A percentile compares a stretch with the other conserved stretches of the same genome.
phyloP scores from a whole-genome alignment of 2,888 invertebrate species.

The Gandaritis pyraliata region DNA sequence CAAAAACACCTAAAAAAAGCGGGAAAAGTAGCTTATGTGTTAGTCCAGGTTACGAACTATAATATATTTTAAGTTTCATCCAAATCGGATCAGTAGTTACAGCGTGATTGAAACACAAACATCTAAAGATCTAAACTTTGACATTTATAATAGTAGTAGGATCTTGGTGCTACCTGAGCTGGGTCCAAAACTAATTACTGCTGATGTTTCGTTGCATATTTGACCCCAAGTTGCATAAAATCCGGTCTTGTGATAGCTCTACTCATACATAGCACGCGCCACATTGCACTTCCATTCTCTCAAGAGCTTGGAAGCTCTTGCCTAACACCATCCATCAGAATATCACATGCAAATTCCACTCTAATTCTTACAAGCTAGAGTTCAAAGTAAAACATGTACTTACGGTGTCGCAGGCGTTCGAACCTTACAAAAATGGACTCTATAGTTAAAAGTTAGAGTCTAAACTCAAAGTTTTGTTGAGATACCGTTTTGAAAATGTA shows the following conservation, averaged over 20 bases:
- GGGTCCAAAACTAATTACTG: no score
- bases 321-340: conserved; percentile 68
- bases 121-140: no score
- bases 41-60: no score
- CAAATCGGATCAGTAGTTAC: no score
- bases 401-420: conserved; percentile 66
- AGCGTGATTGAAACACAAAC: no score
- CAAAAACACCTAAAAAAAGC: no score
- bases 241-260: conserved; percentile 38
- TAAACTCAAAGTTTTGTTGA: conserved; percentile 39
- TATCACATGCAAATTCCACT: neutral
- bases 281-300: conserved; percentile 30
- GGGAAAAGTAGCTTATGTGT: no score
- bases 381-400: conserved; percentile 45
- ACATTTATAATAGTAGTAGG: no score
- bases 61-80: no score
- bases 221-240: neutral
- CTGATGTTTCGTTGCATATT: no score
- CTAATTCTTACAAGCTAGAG: neutral
- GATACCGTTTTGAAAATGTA: conserved; percentile 63
- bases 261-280: conserved; percentile 34
- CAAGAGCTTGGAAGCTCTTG: conserved; percentile 50
- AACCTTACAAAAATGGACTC: conserved; percentile 55
- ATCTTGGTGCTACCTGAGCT: no score
- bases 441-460: conserved; percentile 41